Evolutionary conservation across 2,113 vertebrate species (phyloP), one percentile per base, ranked within the genome.

Genomic region (Motacilla tschutschensis): DNA sequence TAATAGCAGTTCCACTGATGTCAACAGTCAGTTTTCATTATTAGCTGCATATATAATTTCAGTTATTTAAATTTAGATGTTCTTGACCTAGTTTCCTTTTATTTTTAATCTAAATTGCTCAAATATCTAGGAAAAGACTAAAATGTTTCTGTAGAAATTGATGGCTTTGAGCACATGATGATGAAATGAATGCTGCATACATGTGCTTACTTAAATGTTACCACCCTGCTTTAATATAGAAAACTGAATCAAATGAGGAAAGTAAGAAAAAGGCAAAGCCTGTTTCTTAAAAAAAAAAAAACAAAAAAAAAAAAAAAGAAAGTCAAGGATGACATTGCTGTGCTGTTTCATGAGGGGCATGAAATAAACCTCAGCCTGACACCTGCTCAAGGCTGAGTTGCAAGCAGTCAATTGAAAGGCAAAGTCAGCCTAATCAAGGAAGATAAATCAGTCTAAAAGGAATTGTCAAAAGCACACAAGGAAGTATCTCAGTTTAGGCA

Each of bases 11-110:
- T 76, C 17, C 46, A 62, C 31, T 48, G 31, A 48, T 79, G 59
- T 73, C 69, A 76, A 65, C 31, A 74, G 44, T 66, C 17, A 67
- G 13, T 81, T 75, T 65, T 65, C 31, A 40, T 73, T 73, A 85
- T 60, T 76, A 67, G 28, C 31, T 69, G 47, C 43, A 76, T 57
- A 31, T 57, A 57, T 48, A 60, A 85, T 72, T 79, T 85, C 17
- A 69, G 28, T 62, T 63, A 75, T 51, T 79, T 87, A 83, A 87
- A 88, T 79, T 58, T 76, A 91, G 36, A 66, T 41, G 12, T 25
- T 83, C 62, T 81, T 86, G 78, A 87, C 43, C 70, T 78, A 66
- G 14, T 83, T 87, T 63, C n/a, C 25, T 66, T 83, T 78, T 66
- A 78, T 69, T 91, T 89, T 82, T 59, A 44, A 79, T 21, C 44